phyloP scores from a whole-genome alignment of 2,888 invertebrate species.

The Drosophila robusta region DNA sequence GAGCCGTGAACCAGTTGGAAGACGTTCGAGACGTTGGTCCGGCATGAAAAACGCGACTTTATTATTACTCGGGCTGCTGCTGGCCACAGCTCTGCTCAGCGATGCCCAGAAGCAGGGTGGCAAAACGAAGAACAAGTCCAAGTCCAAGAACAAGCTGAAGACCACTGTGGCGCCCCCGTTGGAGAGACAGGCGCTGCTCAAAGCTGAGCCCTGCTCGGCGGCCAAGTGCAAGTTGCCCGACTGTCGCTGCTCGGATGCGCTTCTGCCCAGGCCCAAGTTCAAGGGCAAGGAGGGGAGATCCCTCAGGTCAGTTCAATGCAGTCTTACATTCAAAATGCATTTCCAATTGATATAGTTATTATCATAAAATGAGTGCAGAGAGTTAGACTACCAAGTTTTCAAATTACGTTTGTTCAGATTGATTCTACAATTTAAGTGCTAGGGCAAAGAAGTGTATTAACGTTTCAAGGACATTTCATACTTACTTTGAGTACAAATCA shows the following conservation, averaged over 20 bases:
- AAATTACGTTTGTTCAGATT: no score
- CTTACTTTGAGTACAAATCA: no score
- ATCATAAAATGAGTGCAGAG: no score
- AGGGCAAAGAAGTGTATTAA: no score
- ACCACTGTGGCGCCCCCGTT: background rate
- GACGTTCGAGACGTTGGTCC: conserved; percentile 15
- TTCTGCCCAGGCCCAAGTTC: conserved; percentile 71
- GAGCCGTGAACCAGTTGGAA: conserved; percentile 5
- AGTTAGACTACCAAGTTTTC: no score
- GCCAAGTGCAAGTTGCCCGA: conserved; percentile 74
- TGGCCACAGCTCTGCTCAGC: conserved; percentile 33
- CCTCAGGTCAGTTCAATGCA: conserved; percentile 74
- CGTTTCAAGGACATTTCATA: no score
- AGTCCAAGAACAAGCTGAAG: conserved; percentile 53
- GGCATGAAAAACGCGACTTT: conserved; percentile 54
- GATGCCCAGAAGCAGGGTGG: conserved; percentile 42
- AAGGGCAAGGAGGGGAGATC: conserved; percentile 72
- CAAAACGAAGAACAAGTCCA: conserved; percentile 53
- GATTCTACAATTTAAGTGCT: no score
- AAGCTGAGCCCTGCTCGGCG: conserved; percentile 66
- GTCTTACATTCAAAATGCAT: no score
- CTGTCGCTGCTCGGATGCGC: conserved; percentile 82
- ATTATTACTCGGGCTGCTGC: conserved; percentile 53
- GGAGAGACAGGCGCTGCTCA: conserved; percentile 24
- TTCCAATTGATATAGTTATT: no score